A percentile compares a stretch with the other conserved stretches of the same genome.
Conservation (phyloP, 2,888 invertebrate genomes). For the Cylindroiulus punctatus region DNA sequence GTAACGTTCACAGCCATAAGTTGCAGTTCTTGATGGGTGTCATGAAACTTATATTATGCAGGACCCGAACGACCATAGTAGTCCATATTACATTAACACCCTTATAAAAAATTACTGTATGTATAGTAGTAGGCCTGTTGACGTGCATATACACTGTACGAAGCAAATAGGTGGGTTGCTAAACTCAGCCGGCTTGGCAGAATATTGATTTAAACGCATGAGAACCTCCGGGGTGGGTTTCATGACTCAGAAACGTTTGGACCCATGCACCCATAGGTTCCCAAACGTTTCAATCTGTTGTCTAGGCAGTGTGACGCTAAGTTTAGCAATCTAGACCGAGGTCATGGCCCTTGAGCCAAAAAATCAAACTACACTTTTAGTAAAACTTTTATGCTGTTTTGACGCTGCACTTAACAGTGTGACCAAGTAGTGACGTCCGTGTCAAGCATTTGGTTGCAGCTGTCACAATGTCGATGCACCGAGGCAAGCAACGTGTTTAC, state of each 20-base stretch:
- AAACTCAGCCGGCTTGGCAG: no score
- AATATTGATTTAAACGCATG: background rate
- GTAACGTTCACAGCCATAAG: background rate
- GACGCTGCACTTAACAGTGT: background rate
- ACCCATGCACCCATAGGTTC: no score
- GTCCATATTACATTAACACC: no score
- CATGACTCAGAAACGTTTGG: no score
- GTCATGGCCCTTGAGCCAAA: background rate
- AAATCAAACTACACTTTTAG: background rate
- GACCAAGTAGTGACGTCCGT: background rate
- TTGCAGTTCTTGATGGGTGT: background rate
- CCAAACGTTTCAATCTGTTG: no score
- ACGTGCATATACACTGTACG: no score
- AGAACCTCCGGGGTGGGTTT: no score
- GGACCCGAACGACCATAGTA: background rate
- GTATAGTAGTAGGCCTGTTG: no score
- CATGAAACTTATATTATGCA: background rate
- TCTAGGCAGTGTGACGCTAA: background rate
- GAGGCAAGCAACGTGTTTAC: background rate
- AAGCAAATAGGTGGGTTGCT: no score
- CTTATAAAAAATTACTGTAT: no score
- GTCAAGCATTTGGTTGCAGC: background rate
- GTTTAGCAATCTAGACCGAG: background rate
- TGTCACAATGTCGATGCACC: background rate
- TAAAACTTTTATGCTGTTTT: no score